A percentile compares a stretch with the other conserved stretches of the same genome.
These are phyloP conservation scores for Ifrita kowaldi DNA, from an alignment of 2,113 vertebrate genomes.

Conservation along the genomic window DNA sequence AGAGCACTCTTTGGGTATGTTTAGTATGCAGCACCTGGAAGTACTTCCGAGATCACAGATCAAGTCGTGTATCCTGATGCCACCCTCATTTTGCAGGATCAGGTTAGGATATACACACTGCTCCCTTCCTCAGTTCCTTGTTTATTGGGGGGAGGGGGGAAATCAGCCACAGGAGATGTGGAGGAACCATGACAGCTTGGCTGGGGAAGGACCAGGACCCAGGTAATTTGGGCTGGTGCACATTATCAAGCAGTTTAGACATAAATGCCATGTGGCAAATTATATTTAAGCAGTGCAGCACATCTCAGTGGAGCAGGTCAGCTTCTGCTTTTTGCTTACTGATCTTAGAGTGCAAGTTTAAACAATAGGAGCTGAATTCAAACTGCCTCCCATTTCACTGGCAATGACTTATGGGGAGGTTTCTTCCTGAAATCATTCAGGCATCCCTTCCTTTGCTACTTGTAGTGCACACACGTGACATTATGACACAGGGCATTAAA, in stretches of 20 bases:
- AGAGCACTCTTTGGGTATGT: slow-evolving; percentile 26
- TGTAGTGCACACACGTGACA: background rate
- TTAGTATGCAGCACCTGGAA: slow-evolving; percentile 65
- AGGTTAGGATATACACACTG: background rate
- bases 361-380: background rate
- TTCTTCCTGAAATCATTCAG: background rate
- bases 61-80: background rate
- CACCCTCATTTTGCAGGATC: background rate
- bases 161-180: background rate
- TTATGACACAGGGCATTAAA: background rate
- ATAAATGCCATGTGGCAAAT: background rate
- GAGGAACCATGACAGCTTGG: background rate
- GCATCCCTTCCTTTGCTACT: background rate
- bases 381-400: background rate
- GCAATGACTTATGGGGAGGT: background rate
- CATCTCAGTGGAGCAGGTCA: background rate
- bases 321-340: background rate
- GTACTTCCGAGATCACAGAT: slow-evolving; percentile 47
- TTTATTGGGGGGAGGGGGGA: background rate
- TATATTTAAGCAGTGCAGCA: background rate
- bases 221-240: background rate
- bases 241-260: accelerated
- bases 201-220: background rate
- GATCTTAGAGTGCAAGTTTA: background rate
- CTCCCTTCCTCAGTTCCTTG: background rate